These are phyloP conservation scores for Archaeoteleia sp. DNA, from an alignment of 2,888 invertebrate genomes.

Conservation along the genomic window DNA sequence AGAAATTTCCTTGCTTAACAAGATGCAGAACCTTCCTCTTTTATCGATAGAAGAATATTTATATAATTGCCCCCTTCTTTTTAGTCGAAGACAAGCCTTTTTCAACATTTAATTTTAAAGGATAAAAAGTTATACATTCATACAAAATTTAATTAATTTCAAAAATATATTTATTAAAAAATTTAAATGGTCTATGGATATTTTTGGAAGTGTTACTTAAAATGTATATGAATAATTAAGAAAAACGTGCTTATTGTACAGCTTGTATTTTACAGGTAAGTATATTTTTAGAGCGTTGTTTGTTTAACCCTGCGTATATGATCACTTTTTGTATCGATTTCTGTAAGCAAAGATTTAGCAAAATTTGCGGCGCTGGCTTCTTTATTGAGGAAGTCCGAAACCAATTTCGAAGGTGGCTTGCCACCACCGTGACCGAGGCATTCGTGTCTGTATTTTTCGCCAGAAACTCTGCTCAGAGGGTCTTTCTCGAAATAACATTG, in stretches of 20 bases:
- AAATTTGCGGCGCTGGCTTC: constrained; percentile 85
- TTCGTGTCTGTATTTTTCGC: constrained; percentile 85
- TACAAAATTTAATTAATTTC: no score
- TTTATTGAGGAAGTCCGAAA: constrained; percentile 86
- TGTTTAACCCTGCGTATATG: constrained; percentile 68
- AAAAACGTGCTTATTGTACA: neutral
- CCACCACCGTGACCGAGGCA: constrained; percentile 93
- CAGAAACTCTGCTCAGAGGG: constrained; percentile 86
- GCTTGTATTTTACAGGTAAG: neutral
- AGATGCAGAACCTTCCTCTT: no score
- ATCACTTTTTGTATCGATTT: constrained; percentile 81
- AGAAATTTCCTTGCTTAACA: no score
- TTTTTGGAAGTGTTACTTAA: no score
- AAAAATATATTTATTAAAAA: no score
- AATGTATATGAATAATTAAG: neutral
- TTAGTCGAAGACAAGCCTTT: no score
- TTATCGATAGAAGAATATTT: no score
- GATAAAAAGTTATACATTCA: no score
- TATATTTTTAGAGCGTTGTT: constrained; percentile 6
- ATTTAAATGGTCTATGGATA: no score
- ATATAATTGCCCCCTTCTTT: no score
- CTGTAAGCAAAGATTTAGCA: constrained; percentile 86
- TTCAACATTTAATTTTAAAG: no score
- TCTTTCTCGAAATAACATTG: constrained; percentile 86
- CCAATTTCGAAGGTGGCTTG: constrained; percentile 85